Percentiles rank a stretch among this genome's conserved stretches.
Evolutionary conservation across 64 coral and sea anemone genomes (phyloP).

Genomic region (Acropora yongei): DNA sequence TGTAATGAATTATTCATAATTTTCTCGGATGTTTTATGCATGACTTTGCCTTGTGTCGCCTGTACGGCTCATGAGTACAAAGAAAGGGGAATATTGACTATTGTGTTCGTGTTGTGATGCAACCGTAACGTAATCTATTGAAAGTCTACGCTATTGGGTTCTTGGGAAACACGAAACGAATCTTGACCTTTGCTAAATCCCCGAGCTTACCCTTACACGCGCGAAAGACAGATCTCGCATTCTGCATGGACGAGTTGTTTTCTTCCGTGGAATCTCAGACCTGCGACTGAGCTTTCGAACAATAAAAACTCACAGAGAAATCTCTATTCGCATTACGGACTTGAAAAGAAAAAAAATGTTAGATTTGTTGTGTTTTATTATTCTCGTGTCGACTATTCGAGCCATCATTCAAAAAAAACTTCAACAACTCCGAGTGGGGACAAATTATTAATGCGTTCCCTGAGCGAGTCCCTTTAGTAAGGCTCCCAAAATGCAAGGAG

Average conservation of each 20-base stretch:
- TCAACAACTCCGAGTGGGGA: no score
- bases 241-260: slow-evolving; percentile 33
- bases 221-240: slow-evolving; percentile 30
- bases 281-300: slow-evolving; percentile 32
- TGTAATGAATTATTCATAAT: slow-evolving; percentile 35
- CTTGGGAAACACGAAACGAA: slow-evolving; percentile 30
- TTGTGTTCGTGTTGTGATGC: slow-evolving; percentile 33
- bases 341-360: slow-evolving; percentile 23
- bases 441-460: no score
- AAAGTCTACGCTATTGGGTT: slow-evolving; percentile 28
- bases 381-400: slow-evolving; percentile 32
- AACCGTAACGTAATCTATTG: slow-evolving; percentile 34
- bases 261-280: slow-evolving; percentile 30
- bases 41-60: slow-evolving; percentile 29
- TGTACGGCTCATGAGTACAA: slow-evolving; percentile 27
- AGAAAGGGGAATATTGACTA: slow-evolving; percentile 30
- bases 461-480: no score
- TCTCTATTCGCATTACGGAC: slow-evolving; percentile 11
- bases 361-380: slow-evolving; percentile 34
- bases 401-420: slow-evolving; percentile 2
- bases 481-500: no score
- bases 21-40: slow-evolving; percentile 26
- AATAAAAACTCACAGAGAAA: slow-evolving; percentile 34
- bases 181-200: slow-evolving; percentile 30
- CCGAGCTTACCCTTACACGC: slow-evolving; percentile 28